Percentiles rank a stretch among this genome's conserved stretches.
These are phyloP conservation scores for Heliconius hortense DNA, from an alignment of 2,888 invertebrate genomes.

Conservation along the genomic window DNA sequence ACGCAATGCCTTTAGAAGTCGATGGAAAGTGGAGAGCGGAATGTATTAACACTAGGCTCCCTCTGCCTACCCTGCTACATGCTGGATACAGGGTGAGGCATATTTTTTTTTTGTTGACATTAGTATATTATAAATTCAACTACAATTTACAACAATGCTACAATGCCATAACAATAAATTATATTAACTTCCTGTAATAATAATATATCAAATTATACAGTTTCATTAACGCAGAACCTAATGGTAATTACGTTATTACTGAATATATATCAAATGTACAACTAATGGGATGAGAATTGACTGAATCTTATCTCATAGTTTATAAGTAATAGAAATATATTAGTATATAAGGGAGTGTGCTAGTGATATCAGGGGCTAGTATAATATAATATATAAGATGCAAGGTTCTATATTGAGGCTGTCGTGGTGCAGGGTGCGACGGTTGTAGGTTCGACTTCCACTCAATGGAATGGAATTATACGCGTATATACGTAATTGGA, in stretches of 20 bases:
- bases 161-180: slow-evolving; percentile 22
- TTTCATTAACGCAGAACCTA: slow-evolving; percentile 17
- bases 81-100: background rate
- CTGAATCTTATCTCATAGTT: background rate
- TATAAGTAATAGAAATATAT: background rate
- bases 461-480: too few species aligned
- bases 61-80: background rate
- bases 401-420: too few species aligned
- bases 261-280: slow-evolving; percentile 15
- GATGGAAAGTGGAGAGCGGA: too few species aligned
- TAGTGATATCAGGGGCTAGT: too few species aligned
- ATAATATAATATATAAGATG: too few species aligned
- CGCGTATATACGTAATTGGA: too few species aligned
- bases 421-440: too few species aligned
- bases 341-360: too few species aligned
- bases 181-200: slow-evolving; percentile 23
- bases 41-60: background rate
- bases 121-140: background rate
- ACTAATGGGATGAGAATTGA: slow-evolving; percentile 1
- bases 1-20: background rate
- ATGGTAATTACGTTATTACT: slow-evolving; percentile 18
- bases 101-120: background rate
- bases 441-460: too few species aligned
- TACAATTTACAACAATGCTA: background rate
- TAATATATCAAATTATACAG: slow-evolving; percentile 24